Evolutionary conservation across 2,888 invertebrate genomes (phyloP), one percentile per base, ranked within the genome.

Genomic region (Nematopogon swammerdamellus): DNA sequence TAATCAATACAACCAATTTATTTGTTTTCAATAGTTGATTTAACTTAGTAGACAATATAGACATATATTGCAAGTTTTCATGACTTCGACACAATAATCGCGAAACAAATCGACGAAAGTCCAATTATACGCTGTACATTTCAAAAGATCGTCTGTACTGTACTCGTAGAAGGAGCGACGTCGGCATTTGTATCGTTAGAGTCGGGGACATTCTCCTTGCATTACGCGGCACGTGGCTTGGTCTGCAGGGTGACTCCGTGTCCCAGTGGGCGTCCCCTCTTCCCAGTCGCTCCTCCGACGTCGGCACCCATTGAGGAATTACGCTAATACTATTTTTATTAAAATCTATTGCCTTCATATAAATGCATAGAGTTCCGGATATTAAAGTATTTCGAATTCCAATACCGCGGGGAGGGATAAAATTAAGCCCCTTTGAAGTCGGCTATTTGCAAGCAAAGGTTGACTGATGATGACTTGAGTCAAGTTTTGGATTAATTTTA

Each of bases 311-410:
- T 46, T 66, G 67, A 60, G 63, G 70, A 74, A 76, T 75, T 75
- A 74, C 63, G 69, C 70, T 77, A 77, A 77, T 77, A 63, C 77
- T 71, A 61, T 67, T 74, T 77, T 77, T 74, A 77, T 77, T 75
- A 76, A 76, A 77, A 73, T 70, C 69, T 72, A 73, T 66, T 57
- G 57, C 58, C 54, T 54, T 59, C 36, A 36, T 36, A 36, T 36
- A 36, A 36, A 36, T 36, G 36, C 36, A 36, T 14, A 14, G 8
- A 36, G 36, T 36, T 36, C 8, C 36, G 14, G 11, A 36, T 36
- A 36, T 36, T 36, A 36, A 36, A 6, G 14, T 36, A 36, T 36
- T 14, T 36, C 8, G 14, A 36, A 36, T 36, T 36, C 36, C 36
- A 36, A 36, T 25, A 36, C 36, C 8, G 25, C n/a, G n/a, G n/a